A percentile compares a stretch with the other conserved stretches of the same genome.
Conservation (phyloP, 2,113 vertebrate species). For the Cheilinus undulatus region DNA sequence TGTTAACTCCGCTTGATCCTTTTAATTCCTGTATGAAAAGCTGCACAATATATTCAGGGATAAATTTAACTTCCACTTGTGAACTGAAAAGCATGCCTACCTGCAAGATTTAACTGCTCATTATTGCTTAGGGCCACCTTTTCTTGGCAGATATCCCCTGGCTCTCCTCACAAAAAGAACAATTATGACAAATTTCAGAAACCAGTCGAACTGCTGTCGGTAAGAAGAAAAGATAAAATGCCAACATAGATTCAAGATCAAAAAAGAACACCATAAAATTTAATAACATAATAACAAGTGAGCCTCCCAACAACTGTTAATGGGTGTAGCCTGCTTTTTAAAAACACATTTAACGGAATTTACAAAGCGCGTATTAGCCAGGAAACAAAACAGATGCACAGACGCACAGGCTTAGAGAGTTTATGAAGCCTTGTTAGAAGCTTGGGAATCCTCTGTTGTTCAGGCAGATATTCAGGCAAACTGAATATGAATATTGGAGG, state of each 20-base stretch:
- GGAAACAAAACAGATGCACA: background rate
- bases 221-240: background rate
- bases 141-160: slow-evolving; percentile 25
- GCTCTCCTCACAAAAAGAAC: background rate
- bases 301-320: background rate
- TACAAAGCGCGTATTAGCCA: background rate
- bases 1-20: background rate
- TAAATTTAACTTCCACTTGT: background rate
- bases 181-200: slow-evolving; percentile 19
- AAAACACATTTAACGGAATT: background rate
- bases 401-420: background rate
- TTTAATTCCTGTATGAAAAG: background rate
- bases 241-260: background rate
- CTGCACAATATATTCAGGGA: background rate
- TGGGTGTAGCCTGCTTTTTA: background rate
- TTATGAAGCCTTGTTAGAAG: slow-evolving; percentile 16
- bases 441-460: background rate
- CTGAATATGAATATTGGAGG: background rate
- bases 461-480: slow-evolving; percentile 18
- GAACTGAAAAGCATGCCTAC: background rate
- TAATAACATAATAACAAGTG: background rate
- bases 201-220: slow-evolving; percentile 15
- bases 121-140: background rate
- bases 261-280: background rate
- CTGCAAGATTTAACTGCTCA: slow-evolving; percentile 1